phyloP scores from a whole-genome alignment of 2,888 invertebrate species.

The Meandrusa payeni region DNA sequence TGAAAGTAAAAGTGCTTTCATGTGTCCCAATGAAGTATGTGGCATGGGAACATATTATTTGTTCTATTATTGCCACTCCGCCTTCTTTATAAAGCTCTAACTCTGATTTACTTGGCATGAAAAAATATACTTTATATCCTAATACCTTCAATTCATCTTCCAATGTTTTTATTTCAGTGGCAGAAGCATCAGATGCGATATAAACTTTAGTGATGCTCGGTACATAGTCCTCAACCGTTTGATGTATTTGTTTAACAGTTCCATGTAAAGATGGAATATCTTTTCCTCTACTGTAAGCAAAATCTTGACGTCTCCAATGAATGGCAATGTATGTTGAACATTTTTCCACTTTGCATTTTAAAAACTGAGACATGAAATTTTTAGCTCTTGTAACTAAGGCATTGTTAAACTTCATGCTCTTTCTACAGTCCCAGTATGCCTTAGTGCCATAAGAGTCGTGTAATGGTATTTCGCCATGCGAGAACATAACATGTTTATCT shows the following conservation, averaged over 20 bases:
- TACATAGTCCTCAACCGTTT: slow-evolving; percentile 77
- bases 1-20: slow-evolving; percentile 97
- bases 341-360: slow-evolving; percentile 46
- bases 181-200: slow-evolving; percentile 91
- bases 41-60: slow-evolving; percentile 95
- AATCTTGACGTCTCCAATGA: slow-evolving; percentile 95
- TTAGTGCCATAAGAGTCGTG: slow-evolving; percentile 93
- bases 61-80: slow-evolving; percentile 95
- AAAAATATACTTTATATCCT: slow-evolving; percentile 52
- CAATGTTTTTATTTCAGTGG: slow-evolving; percentile 75
- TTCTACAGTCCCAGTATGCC: slow-evolving; percentile 91
- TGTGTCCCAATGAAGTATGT: slow-evolving; percentile 94
- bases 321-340: slow-evolving; percentile 89
- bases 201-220: slow-evolving; percentile 78
- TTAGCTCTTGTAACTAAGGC: slow-evolving; percentile 84
- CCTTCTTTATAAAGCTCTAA: slow-evolving; percentile 85
- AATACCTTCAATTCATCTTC: slow-evolving; percentile 55
- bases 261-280: slow-evolving; percentile 89
- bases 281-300: slow-evolving; percentile 85
- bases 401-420: slow-evolving; percentile 94
- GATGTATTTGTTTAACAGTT: slow-evolving; percentile 87
- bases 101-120: slow-evolving; percentile 66
- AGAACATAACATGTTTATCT: slow-evolving; percentile 83
- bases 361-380: slow-evolving; percentile 70
- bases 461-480: slow-evolving; percentile 92